Conservation (phyloP, 53 echinoderm and acorn worm species). For the Stichopus horrens region DNA sequence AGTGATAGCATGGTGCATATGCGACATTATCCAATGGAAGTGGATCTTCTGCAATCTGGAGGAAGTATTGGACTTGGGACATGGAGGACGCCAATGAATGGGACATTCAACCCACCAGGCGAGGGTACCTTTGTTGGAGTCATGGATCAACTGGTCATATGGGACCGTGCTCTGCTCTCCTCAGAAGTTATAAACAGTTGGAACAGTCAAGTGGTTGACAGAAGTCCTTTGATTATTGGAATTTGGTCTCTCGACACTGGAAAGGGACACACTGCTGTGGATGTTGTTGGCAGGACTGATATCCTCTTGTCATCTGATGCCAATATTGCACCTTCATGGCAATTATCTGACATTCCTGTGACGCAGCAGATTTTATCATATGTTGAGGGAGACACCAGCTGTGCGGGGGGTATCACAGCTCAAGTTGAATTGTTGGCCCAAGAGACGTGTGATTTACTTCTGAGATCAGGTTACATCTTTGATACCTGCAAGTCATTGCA, state of each 20-base stretch:
- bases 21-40: conserved; percentile 5
- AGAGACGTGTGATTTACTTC: conserved; percentile 53
- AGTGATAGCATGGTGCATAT: conserved; percentile 42
- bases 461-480: conserved; percentile 58
- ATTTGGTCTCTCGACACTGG: conserved; percentile 71
- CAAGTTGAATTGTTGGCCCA: conserved; percentile 51
- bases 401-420: not conserved
- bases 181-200: conserved; percentile 68
- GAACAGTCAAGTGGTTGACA: conserved; percentile 44
- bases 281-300: conserved; percentile 51
- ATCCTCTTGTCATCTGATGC: conserved; percentile 59
- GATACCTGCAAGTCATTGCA: conserved; percentile 55
- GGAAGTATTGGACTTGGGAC: conserved; percentile 74
- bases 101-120: conserved; percentile 41
- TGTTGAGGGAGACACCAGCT: not conserved
- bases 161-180: conserved; percentile 51
- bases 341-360: conserved; percentile 59
- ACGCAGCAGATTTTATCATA: not conserved
- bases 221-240: conserved; percentile 55
- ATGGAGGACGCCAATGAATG: conserved; percentile 73
- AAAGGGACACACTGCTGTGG: conserved; percentile 52
- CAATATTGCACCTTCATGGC: conserved; percentile 61
- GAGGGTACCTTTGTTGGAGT: conserved; percentile 33
- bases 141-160: conserved; percentile 52
- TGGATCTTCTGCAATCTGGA: conserved; percentile 55